These are phyloP conservation scores for Tapirus indicus DNA, from an alignment of 2,797 vertebrate species.

Conservation along the genomic window DNA sequence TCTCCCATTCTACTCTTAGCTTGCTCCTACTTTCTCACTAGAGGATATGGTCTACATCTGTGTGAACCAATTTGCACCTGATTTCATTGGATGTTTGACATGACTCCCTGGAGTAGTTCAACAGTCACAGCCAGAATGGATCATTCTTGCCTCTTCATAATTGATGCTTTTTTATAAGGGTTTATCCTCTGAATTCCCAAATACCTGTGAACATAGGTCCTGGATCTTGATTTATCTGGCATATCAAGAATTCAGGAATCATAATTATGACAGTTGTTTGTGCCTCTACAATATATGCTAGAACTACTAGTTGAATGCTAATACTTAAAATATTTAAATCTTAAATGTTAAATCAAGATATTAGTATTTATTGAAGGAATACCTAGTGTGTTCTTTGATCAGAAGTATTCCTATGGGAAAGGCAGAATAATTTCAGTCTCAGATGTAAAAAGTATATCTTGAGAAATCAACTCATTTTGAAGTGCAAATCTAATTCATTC, in stretches of 20 bases:
- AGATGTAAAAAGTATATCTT: neutral
- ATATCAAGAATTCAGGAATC: neutral
- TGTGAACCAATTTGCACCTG: neutral
- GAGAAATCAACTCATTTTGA: conserved; percentile 44
- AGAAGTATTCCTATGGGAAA: neutral
- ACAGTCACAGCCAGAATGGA: neutral
- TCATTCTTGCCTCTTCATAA: neutral
- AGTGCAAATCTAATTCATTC: conserved; percentile 50
- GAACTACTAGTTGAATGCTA: neutral
- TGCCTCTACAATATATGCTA: neutral
- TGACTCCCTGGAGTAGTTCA: neutral
- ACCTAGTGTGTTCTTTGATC: neutral
- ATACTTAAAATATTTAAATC: neutral
- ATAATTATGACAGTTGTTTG: neutral
- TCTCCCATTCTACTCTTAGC: neutral
- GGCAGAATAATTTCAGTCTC: neutral
- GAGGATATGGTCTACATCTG: neutral
- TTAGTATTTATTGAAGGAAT: neutral
- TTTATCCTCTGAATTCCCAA: neutral
- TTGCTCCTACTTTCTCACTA: neutral
- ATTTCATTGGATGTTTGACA: neutral
- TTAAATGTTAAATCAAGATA: neutral
- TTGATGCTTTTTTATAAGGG: neutral
- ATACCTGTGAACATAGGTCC: neutral
- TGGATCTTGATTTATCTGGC: neutral